Evolutionary conservation across 2,113 vertebrate species (phyloP).

Genomic region (Struthio camelus): DNA sequence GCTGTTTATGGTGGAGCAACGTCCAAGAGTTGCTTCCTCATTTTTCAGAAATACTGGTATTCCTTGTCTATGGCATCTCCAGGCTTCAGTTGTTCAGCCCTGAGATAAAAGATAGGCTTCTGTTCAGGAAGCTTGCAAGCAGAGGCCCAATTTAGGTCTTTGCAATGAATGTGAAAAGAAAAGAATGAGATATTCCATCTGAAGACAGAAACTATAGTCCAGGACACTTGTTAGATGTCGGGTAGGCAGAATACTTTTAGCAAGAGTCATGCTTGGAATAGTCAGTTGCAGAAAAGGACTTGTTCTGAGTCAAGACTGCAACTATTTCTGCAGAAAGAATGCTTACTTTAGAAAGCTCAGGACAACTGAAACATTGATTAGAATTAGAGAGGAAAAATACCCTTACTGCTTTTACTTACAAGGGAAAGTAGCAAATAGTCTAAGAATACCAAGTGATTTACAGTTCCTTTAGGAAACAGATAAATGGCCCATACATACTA

Average conservation of each 20-base stretch:
- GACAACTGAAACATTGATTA: not conserved
- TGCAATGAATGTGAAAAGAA: not conserved
- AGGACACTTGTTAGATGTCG: not conserved
- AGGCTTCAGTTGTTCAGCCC: not conserved
- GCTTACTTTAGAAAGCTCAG: not conserved
- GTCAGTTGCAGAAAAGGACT: not conserved
- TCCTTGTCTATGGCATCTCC: not conserved
- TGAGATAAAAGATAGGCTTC: not conserved
- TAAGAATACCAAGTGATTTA: not conserved
- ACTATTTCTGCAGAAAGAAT: not conserved
- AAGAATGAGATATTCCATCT: not conserved
- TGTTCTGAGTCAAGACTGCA: not conserved
- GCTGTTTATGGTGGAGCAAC: not conserved
- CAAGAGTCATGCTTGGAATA: not conserved
- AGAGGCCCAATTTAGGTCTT: constrained; percentile 1
- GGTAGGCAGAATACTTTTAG: not conserved
- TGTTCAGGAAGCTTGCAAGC: not conserved
- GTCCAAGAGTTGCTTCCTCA: not conserved
- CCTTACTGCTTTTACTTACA: not conserved
- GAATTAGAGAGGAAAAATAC: not conserved
- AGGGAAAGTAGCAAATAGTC: not conserved
- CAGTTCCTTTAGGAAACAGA: not conserved
- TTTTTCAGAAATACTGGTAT: not conserved
- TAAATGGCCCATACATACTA: not conserved
- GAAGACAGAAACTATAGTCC: not conserved